Evolutionary conservation across 2,888 invertebrate genomes (phyloP).

Genomic region (Reticulitermes lucifugus): DNA sequence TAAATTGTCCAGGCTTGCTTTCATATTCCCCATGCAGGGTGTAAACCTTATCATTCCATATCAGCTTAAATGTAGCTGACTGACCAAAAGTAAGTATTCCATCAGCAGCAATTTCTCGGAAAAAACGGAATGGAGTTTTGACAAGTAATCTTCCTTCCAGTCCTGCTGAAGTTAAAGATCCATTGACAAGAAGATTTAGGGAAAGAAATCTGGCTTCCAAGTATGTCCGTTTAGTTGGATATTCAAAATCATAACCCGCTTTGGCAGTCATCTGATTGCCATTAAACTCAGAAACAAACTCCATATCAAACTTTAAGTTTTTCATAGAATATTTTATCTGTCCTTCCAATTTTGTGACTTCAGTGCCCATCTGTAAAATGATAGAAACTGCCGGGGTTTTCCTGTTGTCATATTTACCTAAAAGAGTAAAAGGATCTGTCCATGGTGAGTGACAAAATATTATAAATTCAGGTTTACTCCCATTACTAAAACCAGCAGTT

Average conservation of each 20-base stretch:
- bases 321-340: conserved; percentile 34
- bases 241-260: conserved; percentile 45
- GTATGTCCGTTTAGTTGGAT: conserved; percentile 33
- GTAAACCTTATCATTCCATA: conserved; percentile 23
- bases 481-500: conserved; percentile 51
- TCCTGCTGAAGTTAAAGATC: conserved; percentile 13
- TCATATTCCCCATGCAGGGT: background rate
- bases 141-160: conserved; percentile 22
- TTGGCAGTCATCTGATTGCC: conserved; percentile 45
- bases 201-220: conserved; percentile 28
- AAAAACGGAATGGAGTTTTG: conserved; percentile 33
- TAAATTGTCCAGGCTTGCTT: background rate
- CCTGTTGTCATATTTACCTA: conserved; percentile 50
- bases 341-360: conserved; percentile 44
- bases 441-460: conserved; percentile 53
- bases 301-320: conserved; percentile 42
- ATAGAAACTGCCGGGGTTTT: conserved; percentile 43
- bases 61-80: background rate
- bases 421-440: conserved; percentile 51
- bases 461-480: conserved; percentile 50
- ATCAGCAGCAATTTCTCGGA: conserved; percentile 5
- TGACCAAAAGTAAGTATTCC: background rate
- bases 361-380: conserved; percentile 26
- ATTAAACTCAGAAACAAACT: conserved; percentile 48
- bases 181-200: conserved; percentile 31